Percentiles rank a stretch among this genome's conserved stretches.
Conservation (phyloP, 2,797 vertebrate species). For the Philypnodon macrostomus region DNA sequence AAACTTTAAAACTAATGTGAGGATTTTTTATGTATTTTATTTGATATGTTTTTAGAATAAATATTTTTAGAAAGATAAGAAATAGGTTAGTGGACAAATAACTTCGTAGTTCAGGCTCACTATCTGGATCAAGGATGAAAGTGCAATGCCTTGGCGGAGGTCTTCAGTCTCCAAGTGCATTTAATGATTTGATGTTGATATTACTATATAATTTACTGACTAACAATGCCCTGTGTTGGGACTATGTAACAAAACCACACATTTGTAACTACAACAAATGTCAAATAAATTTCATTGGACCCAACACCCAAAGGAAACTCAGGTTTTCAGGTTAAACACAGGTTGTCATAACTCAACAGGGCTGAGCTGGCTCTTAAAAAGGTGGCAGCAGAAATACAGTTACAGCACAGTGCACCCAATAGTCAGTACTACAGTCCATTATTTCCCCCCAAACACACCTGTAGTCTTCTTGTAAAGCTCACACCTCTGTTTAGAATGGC, state of each 20-base stretch:
- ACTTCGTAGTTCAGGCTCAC: too few species aligned
- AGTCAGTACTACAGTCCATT: constrained; percentile 67
- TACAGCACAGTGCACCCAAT: constrained; percentile 51
- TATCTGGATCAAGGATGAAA: too few species aligned
- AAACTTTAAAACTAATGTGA: too few species aligned
- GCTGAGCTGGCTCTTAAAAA: constrained; percentile 50
- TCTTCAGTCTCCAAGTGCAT: too few species aligned
- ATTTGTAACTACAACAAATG: constrained; percentile 33
- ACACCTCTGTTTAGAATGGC: constrained; percentile 71
- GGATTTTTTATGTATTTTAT: too few species aligned
- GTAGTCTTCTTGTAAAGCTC: constrained; percentile 69
- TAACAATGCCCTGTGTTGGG: background rate
- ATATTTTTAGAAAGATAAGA: too few species aligned
- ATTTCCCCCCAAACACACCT: constrained; percentile 65
- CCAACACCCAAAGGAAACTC: constrained; percentile 42
- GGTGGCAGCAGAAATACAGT: constrained; percentile 54
- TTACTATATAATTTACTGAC: too few species aligned
- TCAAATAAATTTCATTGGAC: constrained; percentile 39
- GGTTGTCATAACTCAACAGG: constrained; percentile 63
- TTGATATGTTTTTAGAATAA: too few species aligned
- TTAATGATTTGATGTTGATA: too few species aligned
- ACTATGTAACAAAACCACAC: constrained; percentile 24
- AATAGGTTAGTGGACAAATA: too few species aligned
- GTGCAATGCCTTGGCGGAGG: too few species aligned
- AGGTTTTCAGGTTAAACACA: constrained; percentile 60